phyloP scores from a whole-genome alignment of 1,140 invertebrate species.

The Helicorthomorpha holstii region DNA sequence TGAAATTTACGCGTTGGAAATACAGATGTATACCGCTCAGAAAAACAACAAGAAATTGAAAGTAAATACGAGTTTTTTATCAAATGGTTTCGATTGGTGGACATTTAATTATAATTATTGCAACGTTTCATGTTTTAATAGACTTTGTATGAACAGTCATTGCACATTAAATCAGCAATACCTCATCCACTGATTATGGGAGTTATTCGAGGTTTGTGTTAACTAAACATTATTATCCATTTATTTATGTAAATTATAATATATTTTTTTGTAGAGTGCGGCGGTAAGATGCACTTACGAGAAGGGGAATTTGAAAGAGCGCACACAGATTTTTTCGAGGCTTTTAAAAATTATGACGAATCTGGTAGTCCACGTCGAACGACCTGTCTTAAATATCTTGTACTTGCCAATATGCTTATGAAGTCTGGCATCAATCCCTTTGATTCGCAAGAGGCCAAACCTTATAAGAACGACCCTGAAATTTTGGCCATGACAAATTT shows the following conservation, averaged over 20 bases:
- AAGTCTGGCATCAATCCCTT: constrained; percentile 99
- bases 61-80: constrained; percentile 15
- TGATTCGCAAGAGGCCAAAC: constrained; percentile 99
- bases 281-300: constrained; percentile 98
- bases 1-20: constrained; percentile 98
- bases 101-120: neutral
- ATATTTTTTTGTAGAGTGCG: constrained; percentile 59
- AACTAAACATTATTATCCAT: constrained; percentile 3
- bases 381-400: constrained; percentile 95
- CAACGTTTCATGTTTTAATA: constrained; percentile 14
- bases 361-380: constrained; percentile 93
- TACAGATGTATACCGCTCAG: constrained; percentile 99
- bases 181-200: constrained; percentile 99
- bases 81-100: neutral
- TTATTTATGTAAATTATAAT: constrained; percentile 7
- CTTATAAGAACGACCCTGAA: constrained; percentile 98
- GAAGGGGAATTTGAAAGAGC: constrained; percentile 98
- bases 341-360: constrained; percentile 99
- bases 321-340: constrained; percentile 99
- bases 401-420: constrained; percentile 98
- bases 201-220: constrained; percentile 70
- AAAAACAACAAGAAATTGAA: constrained; percentile 99
- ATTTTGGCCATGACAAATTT: constrained; percentile 99
- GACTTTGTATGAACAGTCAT: constrained; percentile 91
- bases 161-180: constrained; percentile 98